A percentile compares a stretch with the other conserved stretches of the same genome.
Conservation (phyloP, 2,113 vertebrate species). For the Hystrix brachyura region DNA sequence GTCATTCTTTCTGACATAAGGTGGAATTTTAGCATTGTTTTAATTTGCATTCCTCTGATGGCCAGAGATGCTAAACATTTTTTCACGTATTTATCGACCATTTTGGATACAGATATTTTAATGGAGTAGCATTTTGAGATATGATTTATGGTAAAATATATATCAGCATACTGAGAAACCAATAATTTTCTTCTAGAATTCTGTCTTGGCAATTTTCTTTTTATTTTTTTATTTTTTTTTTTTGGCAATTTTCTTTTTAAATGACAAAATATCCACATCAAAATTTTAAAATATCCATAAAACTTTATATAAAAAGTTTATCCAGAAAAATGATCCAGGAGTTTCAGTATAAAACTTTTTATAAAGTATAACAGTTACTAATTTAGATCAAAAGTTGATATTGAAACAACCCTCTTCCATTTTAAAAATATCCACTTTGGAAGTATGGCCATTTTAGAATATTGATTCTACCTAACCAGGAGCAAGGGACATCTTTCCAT, state of each 20-base stretch:
- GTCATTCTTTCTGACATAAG: too few relatives aligned
- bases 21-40: too few relatives aligned
- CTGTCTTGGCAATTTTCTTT: conserved; percentile 30
- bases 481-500: too few relatives aligned
- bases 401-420: conserved; percentile 33
- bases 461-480: too few relatives aligned
- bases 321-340: conserved; percentile 24
- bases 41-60: too few relatives aligned
- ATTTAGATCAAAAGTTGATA: conserved; percentile 45
- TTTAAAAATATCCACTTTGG: conserved; percentile 4
- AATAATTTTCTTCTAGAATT: not conserved
- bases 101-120: conserved; percentile 52
- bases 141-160: conserved; percentile 54
- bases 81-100: too few relatives aligned
- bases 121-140: conserved; percentile 71
- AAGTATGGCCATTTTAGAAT: too few relatives aligned
- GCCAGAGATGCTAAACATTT: too few relatives aligned
- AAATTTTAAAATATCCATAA: not conserved
- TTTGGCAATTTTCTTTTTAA: conserved; percentile 13
- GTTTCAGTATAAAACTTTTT: conserved; percentile 32
- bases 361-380: conserved; percentile 53
- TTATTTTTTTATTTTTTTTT: too few relatives aligned
- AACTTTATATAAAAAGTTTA: conserved; percentile 54
- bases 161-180: not conserved
- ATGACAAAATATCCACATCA: too few relatives aligned